These are phyloP conservation scores for Cyprinodon variegatus DNA, from an alignment of 2,113 vertebrate species.

Conservation along the genomic window DNA sequence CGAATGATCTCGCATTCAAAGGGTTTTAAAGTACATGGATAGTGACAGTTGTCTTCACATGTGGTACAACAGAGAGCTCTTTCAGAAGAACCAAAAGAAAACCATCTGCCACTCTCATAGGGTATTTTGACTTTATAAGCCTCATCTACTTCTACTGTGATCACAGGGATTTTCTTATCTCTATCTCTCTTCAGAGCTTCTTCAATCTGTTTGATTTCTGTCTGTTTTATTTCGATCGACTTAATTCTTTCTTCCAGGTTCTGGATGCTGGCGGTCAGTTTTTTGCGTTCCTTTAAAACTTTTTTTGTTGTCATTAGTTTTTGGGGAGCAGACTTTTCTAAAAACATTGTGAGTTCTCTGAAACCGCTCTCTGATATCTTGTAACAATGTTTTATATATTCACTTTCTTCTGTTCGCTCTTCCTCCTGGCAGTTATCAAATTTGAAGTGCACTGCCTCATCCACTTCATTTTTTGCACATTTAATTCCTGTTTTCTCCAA, in stretches of 20 bases:
- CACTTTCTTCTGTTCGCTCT: neutral
- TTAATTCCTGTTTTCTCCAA: too few species aligned
- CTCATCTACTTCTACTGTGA: neutral
- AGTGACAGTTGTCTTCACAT: constrained; percentile 32
- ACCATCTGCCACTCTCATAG: accelerated
- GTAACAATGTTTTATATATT: neutral
- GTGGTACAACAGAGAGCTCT: neutral
- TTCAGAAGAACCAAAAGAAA: neutral
- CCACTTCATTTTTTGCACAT: too few species aligned
- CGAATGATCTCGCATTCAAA: neutral
- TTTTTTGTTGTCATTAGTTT: neutral
- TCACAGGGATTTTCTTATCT: neutral
- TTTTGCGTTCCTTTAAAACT: neutral
- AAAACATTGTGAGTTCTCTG: neutral
- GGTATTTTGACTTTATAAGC: accelerated
- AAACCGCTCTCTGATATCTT: neutral
- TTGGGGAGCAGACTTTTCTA: neutral
- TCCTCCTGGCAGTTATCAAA: neutral
- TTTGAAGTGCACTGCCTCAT: neutral
- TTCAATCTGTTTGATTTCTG: neutral
- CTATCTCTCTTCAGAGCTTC: neutral
- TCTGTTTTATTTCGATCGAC: neutral
- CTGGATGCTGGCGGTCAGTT: constrained; percentile 1
- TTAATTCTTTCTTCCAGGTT: constrained; percentile 1
- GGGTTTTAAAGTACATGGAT: too few species aligned